A percentile compares a stretch with the other conserved stretches of the same genome.
These are phyloP conservation scores for Pyrocephalus nanus DNA, from an alignment of 2,797 vertebrate species.

Conservation along the genomic window DNA sequence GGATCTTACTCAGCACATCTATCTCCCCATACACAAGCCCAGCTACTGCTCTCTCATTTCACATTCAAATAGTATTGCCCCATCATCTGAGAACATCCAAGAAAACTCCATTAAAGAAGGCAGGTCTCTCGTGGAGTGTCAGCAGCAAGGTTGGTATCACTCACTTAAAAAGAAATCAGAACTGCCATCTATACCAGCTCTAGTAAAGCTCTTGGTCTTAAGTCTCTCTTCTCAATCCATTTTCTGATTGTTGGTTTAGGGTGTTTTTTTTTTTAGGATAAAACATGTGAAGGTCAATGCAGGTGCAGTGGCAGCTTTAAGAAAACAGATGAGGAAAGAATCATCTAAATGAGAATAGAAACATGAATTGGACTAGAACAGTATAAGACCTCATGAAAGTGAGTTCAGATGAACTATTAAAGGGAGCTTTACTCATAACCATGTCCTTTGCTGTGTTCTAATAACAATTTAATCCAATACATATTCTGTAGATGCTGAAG, in stretches of 20 bases:
- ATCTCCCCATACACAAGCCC: not conserved
- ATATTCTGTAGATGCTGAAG: conserved; percentile 66
- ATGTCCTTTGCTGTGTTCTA: conserved; percentile 62
- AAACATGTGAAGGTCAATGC: not conserved
- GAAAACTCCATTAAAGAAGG: not conserved
- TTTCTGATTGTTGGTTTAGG: not conserved
- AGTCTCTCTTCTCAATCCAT: not conserved
- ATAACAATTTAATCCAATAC: conserved; percentile 76
- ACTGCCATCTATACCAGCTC: not conserved
- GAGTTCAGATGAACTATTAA: conserved; percentile 68
- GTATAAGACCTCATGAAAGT: conserved; percentile 63
- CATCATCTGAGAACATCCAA: not conserved
- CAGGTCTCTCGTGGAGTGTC: not conserved
- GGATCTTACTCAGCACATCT: not conserved
- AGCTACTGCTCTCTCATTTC: not conserved
- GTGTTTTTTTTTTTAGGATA: not conserved
- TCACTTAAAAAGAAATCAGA: not conserved
- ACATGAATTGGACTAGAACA: conserved; percentile 45
- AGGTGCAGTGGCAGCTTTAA: not conserved
- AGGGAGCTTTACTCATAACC: conserved; percentile 69
- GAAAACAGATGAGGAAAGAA: conserved; percentile 36
- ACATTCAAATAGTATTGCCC: not conserved
- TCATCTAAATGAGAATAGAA: conserved; percentile 57
- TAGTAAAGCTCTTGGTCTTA: not conserved
- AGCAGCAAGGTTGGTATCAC: not conserved